Evolutionary conservation across 2,113 vertebrate genomes (phyloP).

Genomic region (Dasypus novemcinctus): DNA sequence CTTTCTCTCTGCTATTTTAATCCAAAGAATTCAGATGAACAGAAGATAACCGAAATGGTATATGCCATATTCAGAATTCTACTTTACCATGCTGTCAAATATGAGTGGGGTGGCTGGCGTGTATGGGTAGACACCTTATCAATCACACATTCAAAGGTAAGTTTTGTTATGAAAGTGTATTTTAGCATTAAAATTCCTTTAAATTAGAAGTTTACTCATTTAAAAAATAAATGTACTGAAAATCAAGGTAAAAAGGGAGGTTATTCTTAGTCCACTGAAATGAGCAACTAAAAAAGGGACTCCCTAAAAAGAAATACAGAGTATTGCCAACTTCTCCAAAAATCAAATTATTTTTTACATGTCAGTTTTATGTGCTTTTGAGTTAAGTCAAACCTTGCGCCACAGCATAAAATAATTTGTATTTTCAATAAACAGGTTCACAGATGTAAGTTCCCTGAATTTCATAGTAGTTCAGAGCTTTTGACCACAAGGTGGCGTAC

Average conservation of each 20-base stretch:
- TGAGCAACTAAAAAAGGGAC: not conserved
- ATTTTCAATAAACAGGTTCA: not conserved
- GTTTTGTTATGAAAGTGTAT: slow-evolving; percentile 43
- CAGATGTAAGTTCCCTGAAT: not conserved
- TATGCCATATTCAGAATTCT: slow-evolving; percentile 98
- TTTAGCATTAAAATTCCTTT: slow-evolving; percentile 26
- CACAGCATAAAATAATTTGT: not conserved
- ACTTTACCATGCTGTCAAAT: slow-evolving; percentile 98
- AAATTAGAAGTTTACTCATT: slow-evolving; percentile 27
- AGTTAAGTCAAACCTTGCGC: not conserved
- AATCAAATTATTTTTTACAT: not conserved
- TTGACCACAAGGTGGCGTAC: slow-evolving; percentile 84
- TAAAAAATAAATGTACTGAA: not conserved
- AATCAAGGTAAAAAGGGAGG: not conserved
- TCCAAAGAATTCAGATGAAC: slow-evolving; percentile 93
- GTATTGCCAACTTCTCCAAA: not conserved
- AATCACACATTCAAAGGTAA: slow-evolving; percentile 99
- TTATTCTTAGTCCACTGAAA: slow-evolving; percentile 5
- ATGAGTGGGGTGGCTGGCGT: slow-evolving; percentile 99
- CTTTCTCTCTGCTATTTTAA: slow-evolving; percentile 96
- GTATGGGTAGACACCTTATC: slow-evolving; percentile 99
- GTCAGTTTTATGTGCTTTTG: not conserved
- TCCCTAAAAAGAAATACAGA: not conserved
- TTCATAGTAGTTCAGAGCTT: not conserved
- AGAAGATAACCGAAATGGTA: slow-evolving; percentile 99